phyloP scores from a whole-genome alignment of 2,797 vertebrate species.

The Gephyroberyx darwinii region DNA sequence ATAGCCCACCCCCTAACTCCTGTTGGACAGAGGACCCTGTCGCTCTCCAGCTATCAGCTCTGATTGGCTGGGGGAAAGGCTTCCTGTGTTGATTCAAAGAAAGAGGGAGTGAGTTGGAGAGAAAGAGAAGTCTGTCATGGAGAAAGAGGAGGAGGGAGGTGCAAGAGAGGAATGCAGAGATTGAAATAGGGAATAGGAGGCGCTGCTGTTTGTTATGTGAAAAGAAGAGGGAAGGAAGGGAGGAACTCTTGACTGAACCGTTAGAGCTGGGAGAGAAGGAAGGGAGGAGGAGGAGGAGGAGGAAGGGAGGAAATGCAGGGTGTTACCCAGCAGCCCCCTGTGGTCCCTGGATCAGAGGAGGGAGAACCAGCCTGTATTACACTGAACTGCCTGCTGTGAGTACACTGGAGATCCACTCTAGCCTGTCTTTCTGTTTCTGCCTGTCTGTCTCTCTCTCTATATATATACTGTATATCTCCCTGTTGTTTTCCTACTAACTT shows the following conservation, averaged over 20 bases:
- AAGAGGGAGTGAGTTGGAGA: slow-evolving; percentile 9
- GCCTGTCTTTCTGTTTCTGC: too few species aligned
- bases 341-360: slow-evolving; percentile 1
- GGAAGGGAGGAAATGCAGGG: slow-evolving; percentile 1
- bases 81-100: slow-evolving; percentile 90
- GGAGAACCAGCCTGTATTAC: not conserved
- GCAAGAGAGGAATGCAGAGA: too few species aligned
- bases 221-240: not conserved
- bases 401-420: not conserved
- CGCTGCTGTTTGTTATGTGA: too few species aligned
- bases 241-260: not conserved
- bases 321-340: slow-evolving; percentile 23
- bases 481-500: not conserved
- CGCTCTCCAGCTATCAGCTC: slow-evolving; percentile 25
- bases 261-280: too few species aligned
- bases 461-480: not conserved
- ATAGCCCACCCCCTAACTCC: slow-evolving; percentile 28
- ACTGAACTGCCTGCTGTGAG: slow-evolving; percentile 17
- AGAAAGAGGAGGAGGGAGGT: not conserved
- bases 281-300: not conserved
- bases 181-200: too few species aligned
- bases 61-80: slow-evolving; percentile 77
- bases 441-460: not conserved
- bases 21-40: slow-evolving; percentile 43
- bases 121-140: slow-evolving; percentile 35